Evolutionary conservation across 2,113 vertebrate species (phyloP).

Genomic region (Butorides virescens): DNA sequence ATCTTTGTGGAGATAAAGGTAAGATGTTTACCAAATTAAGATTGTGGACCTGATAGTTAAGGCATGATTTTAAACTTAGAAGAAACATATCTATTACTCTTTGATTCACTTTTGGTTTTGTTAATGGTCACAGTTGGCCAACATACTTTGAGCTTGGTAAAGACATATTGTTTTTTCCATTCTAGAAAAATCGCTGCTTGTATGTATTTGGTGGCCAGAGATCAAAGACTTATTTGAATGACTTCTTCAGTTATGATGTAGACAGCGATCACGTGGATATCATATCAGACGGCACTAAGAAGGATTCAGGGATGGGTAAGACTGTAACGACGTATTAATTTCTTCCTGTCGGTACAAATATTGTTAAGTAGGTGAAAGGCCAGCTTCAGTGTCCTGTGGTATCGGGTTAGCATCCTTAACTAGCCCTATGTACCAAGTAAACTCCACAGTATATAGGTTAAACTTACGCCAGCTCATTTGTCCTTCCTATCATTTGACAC

Average conservation of each 20-base stretch:
- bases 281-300: conserved; percentile 98
- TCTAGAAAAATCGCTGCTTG: conserved; percentile 93
- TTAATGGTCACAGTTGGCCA: not conserved
- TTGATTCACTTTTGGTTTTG: not conserved
- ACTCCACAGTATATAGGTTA: not conserved
- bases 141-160: not conserved
- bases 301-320: conserved; percentile 99
- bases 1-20: not conserved
- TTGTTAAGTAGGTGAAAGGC: not conserved
- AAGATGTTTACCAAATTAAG: not conserved
- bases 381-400: not conserved
- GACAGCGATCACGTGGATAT: conserved; percentile 97
- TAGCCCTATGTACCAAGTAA: not conserved
- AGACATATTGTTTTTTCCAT: not conserved
- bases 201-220: conserved; percentile 98
- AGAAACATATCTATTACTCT: not conserved
- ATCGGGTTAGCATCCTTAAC: not conserved
- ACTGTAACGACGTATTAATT: not conserved
- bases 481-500: not conserved
- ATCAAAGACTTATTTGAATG: conserved; percentile 98
- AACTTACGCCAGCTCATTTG: not conserved
- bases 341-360: fast-evolving
- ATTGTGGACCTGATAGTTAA: not conserved
- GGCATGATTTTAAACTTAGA: not conserved
- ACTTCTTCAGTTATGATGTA: conserved; percentile 99